A percentile compares a stretch with the other conserved stretches of the same genome.
Evolutionary conservation across 1,140 invertebrate genomes (phyloP).

Genomic region (Lasioglossum albipes): DNA sequence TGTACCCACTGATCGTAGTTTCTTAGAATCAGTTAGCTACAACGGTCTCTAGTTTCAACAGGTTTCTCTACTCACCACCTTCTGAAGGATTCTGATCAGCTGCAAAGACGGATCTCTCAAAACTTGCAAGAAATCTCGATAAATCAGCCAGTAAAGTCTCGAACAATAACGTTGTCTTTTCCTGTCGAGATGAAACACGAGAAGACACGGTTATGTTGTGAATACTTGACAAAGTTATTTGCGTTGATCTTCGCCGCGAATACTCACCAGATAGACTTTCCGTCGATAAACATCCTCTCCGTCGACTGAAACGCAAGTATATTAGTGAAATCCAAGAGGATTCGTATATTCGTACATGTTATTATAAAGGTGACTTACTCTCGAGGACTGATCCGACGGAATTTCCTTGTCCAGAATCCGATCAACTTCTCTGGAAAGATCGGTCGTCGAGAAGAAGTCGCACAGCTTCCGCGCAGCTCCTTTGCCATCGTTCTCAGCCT

Average conservation of each 20-base stretch:
- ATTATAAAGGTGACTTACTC: conserved; percentile 62
- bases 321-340: too few species aligned
- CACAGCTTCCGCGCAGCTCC: conserved; percentile 86
- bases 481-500: conserved; percentile 83
- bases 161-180: conserved; percentile 82
- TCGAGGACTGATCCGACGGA: conserved; percentile 80
- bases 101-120: conserved; percentile 87
- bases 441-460: conserved; percentile 88
- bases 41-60: too few species aligned
- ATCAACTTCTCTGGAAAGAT: conserved; percentile 87
- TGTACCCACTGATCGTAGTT: background rate
- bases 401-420: conserved; percentile 85
- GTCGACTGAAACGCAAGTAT: background rate
- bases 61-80: conserved; percentile 84
- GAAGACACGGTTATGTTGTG: too few species aligned
- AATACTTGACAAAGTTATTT: background rate
- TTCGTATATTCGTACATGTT: too few species aligned
- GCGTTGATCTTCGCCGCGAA: background rate
- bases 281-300: background rate
- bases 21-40: background rate
- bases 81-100: conserved; percentile 85
- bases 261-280: conserved; percentile 1
- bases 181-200: background rate
- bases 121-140: conserved; percentile 85
- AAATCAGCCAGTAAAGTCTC: conserved; percentile 85